Evolutionary conservation across 2,888 invertebrate genomes (phyloP), one percentile per base, ranked within the genome.

Genomic region (Tenthredo notha): DNA sequence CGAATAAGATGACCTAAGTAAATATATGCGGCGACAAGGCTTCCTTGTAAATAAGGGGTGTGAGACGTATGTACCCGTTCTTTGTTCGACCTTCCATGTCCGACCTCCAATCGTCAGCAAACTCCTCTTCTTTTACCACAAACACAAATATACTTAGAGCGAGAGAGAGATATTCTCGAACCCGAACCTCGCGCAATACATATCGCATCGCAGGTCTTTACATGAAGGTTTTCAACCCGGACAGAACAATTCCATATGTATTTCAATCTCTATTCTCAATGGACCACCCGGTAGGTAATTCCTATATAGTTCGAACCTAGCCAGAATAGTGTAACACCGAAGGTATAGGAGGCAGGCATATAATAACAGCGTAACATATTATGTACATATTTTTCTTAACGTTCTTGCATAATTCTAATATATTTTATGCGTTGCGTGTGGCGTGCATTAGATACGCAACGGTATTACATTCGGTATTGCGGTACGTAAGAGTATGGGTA

Each of bases 41-140:
- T 91, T 91, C 91, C 91, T 92, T 91, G 91, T 92, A 92, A 92
- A 92, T 91, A 90, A 90, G 89, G 90, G 90, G 87, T 90, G 89
- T 88, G 88, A 87, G 89, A 89, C 88, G 89, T 87, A n/a, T 88
- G 86, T 86, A 84, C 58, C 61, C 61, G 61, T 80, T 61, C 67
- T n/a, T 70, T 58, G 33, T 67, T 29, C 83, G 83, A 70, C 83
- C 83, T 67, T 70, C 47, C 21, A 29, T 67, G 33, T 37, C 18
- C 77, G 54, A 61, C 80, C 80, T 65, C 29, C 37, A 25, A 18
- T 43, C 75, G 75, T 77, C 77, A 15, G 37, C 50, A 25, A 18
- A 29, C 18, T 25, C 29, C 33, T 77, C 47, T 47, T 21, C 33
- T 77, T 21, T 4, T n/a, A n/a, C 10, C 43, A 43, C 43, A 5